Base-by-base conservation (phyloP, 2,797 vertebrate species). In the Chelon auratus region DNA sequence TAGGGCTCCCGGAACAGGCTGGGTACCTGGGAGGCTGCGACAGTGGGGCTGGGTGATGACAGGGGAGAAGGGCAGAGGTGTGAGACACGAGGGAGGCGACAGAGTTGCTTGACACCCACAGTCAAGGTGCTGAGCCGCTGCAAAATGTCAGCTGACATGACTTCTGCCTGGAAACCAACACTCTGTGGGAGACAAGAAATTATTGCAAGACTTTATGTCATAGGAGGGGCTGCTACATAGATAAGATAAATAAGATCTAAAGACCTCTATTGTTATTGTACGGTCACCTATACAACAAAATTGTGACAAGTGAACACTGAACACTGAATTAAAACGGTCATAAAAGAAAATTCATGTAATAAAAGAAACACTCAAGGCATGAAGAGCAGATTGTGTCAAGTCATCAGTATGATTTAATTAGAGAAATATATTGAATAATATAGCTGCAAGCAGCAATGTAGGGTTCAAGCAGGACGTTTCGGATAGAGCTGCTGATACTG, bases 1-100 rank as follows among this genome's bases (percentile, higher is more conserved):
- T 96, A 97, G 0, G 96, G 97, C 91, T 99, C 97, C 0, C 94
- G 93, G 87, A 97, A 98, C 26, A 99, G 94, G 71, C 86, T 84
- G 0, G 96, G 97, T 22, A 99, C 96, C 9, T 97, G 94, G 0
- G 87, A 92, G 74, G 93, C 95, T 0, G 64, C 50, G 17, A 98
- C 94, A 0, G 97, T 97, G 72, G 95, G 90, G 0, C 95, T 90
- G 86, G 96, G 94, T 17, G 90, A 90, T 1, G 95, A 95, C 11
- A 96, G 66, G 14, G 94, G 91, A 4, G 93, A 58, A 1, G 92
- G 82, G 9, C 95, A 77, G 3, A 93, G 87, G 80, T 95, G 91
- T 9, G 94, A 87, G 55, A 97, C 84, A 77, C 73, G 90, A n/a
- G 94, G 95, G 12, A 96, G 89, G 1, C 90, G 91, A 36, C 92